These are phyloP conservation scores for Carduelis carduelis DNA, from an alignment of 2,797 vertebrate genomes.

Conservation along the genomic window DNA sequence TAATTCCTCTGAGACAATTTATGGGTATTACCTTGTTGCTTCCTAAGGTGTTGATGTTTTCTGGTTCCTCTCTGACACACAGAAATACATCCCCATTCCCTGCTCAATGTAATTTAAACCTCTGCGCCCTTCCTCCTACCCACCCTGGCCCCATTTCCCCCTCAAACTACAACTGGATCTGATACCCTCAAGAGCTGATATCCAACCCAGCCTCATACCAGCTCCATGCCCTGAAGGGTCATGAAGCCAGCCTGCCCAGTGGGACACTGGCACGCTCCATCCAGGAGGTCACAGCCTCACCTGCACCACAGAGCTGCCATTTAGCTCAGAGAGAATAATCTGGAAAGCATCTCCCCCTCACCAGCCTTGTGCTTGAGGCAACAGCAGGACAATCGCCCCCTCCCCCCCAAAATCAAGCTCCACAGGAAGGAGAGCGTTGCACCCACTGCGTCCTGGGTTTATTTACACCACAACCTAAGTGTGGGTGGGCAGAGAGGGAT, in stretches of 20 bases:
- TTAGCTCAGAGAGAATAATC: not conserved
- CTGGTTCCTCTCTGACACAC: not conserved
- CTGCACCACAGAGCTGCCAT: not conserved
- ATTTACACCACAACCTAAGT: slow-evolving; percentile 39
- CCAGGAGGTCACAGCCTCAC: not conserved
- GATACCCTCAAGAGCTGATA: not conserved
- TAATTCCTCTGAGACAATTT: not conserved
- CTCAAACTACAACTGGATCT: not conserved
- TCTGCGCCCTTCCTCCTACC: not conserved
- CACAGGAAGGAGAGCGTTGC: not conserved
- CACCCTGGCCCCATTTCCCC: not conserved
- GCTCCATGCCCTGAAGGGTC: not conserved
- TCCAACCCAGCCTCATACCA: not conserved
- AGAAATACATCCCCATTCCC: not conserved
- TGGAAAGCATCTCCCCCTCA: not conserved
- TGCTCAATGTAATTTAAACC: not conserved
- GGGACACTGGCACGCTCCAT: not conserved
- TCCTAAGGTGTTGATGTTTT: not conserved
- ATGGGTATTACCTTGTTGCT: not conserved
- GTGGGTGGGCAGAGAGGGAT: not conserved
- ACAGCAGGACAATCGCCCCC: not conserved
- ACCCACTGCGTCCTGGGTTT: slow-evolving; percentile 14
- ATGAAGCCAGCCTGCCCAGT: not conserved
- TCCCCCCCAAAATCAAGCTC: not conserved
- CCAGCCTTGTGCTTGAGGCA: not conserved